phyloP scores from a whole-genome alignment of 2,797 vertebrate genomes.

The Sciurus carolinensis region DNA sequence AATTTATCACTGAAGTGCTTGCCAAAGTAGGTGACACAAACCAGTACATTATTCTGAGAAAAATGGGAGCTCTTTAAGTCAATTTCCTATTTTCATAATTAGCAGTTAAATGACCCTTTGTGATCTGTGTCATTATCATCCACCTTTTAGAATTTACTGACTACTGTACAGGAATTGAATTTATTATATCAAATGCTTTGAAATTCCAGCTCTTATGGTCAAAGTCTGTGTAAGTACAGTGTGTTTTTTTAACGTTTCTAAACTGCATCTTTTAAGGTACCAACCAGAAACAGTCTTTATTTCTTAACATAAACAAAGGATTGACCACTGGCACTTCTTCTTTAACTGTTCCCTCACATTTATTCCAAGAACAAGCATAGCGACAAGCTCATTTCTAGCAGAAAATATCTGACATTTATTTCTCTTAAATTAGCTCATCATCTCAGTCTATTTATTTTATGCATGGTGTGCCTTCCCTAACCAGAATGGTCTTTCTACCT shows the following conservation, averaged over 20 bases:
- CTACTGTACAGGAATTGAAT: background rate
- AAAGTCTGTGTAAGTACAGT: background rate
- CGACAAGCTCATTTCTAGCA: background rate
- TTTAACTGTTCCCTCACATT: background rate
- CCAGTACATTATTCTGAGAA: background rate
- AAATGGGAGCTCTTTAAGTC: background rate
- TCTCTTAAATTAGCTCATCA: background rate
- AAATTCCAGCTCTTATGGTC: background rate
- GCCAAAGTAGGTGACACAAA: background rate
- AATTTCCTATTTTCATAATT: slow-evolving; percentile 32
- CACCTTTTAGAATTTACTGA: background rate
- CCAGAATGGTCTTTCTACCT: background rate
- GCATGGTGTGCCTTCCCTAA: background rate
- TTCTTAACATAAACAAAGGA: slow-evolving; percentile 13
- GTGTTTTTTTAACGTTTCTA: background rate
- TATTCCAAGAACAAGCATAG: slow-evolving; percentile 14
- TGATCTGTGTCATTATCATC: background rate
- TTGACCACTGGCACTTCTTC: background rate
- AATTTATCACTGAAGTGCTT: background rate
- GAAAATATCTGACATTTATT: slow-evolving; percentile 8
- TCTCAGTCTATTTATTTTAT: background rate
- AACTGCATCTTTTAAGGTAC: background rate
- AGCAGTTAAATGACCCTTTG: background rate
- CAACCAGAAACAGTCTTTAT: background rate
- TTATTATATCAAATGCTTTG: background rate